A percentile compares a stretch with the other conserved stretches of the same genome.
phyloP scores from a whole-genome alignment of 2,797 vertebrate species.

The Okamejei kenojei region DNA sequence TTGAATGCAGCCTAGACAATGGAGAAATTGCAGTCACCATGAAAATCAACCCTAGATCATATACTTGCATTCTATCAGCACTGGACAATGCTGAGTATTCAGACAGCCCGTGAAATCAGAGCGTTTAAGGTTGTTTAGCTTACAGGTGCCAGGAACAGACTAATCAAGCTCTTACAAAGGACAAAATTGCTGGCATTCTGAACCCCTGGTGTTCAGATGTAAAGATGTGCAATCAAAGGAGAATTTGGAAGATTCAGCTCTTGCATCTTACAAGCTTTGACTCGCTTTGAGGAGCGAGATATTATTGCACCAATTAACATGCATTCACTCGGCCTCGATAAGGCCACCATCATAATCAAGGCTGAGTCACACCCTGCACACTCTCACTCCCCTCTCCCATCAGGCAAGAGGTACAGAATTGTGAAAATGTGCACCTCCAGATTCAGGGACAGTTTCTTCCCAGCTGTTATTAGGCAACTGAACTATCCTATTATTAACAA shows the following conservation, averaged over 20 bases:
- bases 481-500: too few species aligned
- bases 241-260: not conserved
- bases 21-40: conserved; percentile 42
- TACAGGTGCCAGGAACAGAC: conserved; percentile 40
- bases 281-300: conserved; percentile 35
- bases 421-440: too few species aligned
- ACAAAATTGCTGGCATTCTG: not conserved
- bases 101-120: conserved; percentile 25
- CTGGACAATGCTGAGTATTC: conserved; percentile 40
- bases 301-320: conserved; percentile 27
- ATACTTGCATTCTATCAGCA: conserved; percentile 25
- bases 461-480: too few species aligned
- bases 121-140: conserved; percentile 40
- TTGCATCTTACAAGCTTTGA: conserved; percentile 43
- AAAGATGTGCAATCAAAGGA: not conserved
- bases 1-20: not conserved
- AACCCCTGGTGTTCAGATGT: not conserved
- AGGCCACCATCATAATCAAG: too few species aligned
- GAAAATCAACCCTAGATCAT: conserved; percentile 39
- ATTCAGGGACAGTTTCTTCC: too few species aligned
- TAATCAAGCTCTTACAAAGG: conserved; percentile 18
- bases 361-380: too few species aligned
- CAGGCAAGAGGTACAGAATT: too few species aligned
- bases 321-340: not conserved
- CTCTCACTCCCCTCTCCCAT: too few species aligned